Conservation (phyloP, 2,113 vertebrate genomes). For the Hydrolagus affinis region DNA sequence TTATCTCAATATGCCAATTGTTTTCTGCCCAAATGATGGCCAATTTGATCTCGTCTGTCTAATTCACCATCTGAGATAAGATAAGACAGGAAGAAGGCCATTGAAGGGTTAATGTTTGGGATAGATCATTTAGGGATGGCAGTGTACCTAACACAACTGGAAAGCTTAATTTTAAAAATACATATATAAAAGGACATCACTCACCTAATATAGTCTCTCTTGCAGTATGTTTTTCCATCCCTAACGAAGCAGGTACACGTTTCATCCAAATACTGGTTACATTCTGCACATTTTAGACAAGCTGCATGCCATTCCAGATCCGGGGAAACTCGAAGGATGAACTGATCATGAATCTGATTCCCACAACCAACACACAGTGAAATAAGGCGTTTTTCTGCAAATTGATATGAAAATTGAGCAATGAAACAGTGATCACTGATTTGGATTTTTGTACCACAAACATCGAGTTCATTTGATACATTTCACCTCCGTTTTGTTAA, state of each 20-base stretch:
- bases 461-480: neutral
- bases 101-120: slow-evolving; percentile 67
- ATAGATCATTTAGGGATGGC: slow-evolving; percentile 30
- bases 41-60: slow-evolving; percentile 72
- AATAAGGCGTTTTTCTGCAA: slow-evolving; percentile 92
- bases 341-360: slow-evolving; percentile 99
- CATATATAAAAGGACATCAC: slow-evolving; percentile 41
- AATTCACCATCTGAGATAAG: slow-evolving; percentile 73
- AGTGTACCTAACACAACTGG: neutral
- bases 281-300: slow-evolving; percentile 95
- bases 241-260: slow-evolving; percentile 97
- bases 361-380: slow-evolving; percentile 98
- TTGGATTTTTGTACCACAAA: neutral
- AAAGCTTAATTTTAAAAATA: neutral
- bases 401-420: slow-evolving; percentile 27
- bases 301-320: slow-evolving; percentile 99
- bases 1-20: slow-evolving; percentile 76
- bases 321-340: slow-evolving; percentile 94
- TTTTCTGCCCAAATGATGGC: slow-evolving; percentile 65
- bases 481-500: neutral
- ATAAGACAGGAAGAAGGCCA: slow-evolving; percentile 60
- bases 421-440: slow-evolving; percentile 1
- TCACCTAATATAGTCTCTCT: slow-evolving; percentile 98
- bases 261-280: slow-evolving; percentile 96
- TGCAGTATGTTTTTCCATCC: slow-evolving; percentile 98